phyloP scores from a whole-genome alignment of 2,113 vertebrate species.

The Phoenicopterus ruber region DNA sequence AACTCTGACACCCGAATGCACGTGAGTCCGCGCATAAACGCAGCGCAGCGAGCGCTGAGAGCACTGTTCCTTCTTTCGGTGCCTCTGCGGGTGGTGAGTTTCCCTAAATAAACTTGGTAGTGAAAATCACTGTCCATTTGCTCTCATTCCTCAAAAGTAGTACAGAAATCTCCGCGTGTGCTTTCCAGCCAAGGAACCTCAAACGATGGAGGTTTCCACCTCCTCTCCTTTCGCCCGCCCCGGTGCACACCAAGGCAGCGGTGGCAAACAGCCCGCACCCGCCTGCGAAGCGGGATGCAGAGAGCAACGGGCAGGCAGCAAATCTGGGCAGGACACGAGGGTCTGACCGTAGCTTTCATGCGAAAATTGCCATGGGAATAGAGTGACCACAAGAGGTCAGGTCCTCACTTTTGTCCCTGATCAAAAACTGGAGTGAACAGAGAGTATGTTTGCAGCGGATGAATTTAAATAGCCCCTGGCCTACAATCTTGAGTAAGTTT shows the following conservation, averaged over 20 bases:
- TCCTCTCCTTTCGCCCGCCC: neutral
- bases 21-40: rapidly evolving
- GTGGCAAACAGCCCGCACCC: neutral
- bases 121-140: neutral
- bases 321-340: neutral
- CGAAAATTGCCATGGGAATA: neutral
- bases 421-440: neutral
- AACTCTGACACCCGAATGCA: neutral
- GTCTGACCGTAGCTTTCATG: rapidly evolving
- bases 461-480: neutral
- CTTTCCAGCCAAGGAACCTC: neutral
- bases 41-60: rapidly evolving
- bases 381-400: slow-evolving; percentile 43
- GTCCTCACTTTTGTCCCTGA: slow-evolving; percentile 35
- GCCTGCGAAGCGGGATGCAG: neutral
- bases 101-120: neutral
- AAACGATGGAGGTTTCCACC: neutral
- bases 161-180: rapidly evolving
- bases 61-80: rapidly evolving
- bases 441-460: neutral
- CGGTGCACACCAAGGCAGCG: rapidly evolving
- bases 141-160: neutral
- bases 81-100: neutral
- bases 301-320: too few species aligned
- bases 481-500: neutral